A percentile compares a stretch with the other conserved stretches of the same genome.
Conservation (phyloP, 1,140 invertebrate species). For the Eulimnadia texana region DNA sequence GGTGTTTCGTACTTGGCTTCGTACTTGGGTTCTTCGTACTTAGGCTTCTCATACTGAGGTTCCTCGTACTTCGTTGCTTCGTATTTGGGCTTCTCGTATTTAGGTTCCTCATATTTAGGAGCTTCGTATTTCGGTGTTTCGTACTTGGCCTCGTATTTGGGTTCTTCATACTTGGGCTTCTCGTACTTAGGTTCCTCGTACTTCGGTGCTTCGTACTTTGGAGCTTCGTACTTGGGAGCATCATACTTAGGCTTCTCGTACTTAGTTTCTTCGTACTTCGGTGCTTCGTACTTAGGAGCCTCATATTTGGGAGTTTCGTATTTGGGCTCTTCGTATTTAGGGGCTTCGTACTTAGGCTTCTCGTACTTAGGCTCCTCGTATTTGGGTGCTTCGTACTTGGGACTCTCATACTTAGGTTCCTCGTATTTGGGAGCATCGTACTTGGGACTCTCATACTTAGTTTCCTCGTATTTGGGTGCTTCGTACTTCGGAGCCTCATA, state of each 20-base stretch:
- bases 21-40: constrained; percentile 1
- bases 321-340: background rate
- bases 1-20: background rate
- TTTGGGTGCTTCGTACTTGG: background rate
- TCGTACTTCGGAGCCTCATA: background rate
- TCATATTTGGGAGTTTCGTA: background rate
- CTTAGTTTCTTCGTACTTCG: background rate
- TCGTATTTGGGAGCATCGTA: background rate
- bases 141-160: background rate
- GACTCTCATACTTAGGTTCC: background rate
- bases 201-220: background rate
- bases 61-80: background rate
- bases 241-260: background rate
- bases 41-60: background rate
- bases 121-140: background rate
- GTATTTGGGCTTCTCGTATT: constrained; percentile 1
- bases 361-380: background rate
- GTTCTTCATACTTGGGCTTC: background rate
- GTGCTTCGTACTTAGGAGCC: background rate
- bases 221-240: background rate
- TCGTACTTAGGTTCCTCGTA: background rate
- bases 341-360: background rate
- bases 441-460: background rate
- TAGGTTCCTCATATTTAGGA: background rate
- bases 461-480: background rate